These are phyloP conservation scores for Noctua janthe DNA, from an alignment of 2,888 invertebrate species.

Conservation along the genomic window DNA sequence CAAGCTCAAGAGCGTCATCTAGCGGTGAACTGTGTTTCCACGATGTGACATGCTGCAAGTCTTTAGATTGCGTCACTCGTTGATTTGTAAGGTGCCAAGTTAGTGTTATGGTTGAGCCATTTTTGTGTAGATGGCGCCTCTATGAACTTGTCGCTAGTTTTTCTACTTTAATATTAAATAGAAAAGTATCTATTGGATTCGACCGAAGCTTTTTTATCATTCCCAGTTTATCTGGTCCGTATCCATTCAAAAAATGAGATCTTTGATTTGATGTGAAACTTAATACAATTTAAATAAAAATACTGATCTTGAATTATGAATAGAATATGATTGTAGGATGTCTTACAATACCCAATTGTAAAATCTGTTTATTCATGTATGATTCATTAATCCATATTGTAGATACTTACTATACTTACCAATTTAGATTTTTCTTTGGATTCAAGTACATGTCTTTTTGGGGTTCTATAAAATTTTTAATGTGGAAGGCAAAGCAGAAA, in stretches of 20 bases:
- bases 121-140: conserved; percentile 39
- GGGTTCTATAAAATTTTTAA: conserved; percentile 14
- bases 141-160: background rate
- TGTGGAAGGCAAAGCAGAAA: conserved; percentile 59
- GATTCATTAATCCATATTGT: conserved; percentile 3
- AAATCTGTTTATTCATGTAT: conserved; percentile 4
- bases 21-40: conserved; percentile 6
- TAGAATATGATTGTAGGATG: background rate
- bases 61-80: background rate
- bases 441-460: background rate
- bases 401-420: conserved; percentile 23
- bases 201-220: background rate
- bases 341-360: background rate
- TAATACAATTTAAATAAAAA: conserved; percentile 7
- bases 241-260: background rate
- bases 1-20: conserved; percentile 43
- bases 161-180: background rate
- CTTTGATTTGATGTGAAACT: conserved; percentile 17
- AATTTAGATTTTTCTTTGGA: background rate
- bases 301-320: background rate
- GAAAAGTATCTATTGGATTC: background rate
- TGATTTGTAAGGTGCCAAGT: background rate
- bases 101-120: background rate
- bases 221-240: background rate
- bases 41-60: background rate